phyloP scores from a whole-genome alignment of 2,888 invertebrate genomes.

The Corythucha ciliata region DNA sequence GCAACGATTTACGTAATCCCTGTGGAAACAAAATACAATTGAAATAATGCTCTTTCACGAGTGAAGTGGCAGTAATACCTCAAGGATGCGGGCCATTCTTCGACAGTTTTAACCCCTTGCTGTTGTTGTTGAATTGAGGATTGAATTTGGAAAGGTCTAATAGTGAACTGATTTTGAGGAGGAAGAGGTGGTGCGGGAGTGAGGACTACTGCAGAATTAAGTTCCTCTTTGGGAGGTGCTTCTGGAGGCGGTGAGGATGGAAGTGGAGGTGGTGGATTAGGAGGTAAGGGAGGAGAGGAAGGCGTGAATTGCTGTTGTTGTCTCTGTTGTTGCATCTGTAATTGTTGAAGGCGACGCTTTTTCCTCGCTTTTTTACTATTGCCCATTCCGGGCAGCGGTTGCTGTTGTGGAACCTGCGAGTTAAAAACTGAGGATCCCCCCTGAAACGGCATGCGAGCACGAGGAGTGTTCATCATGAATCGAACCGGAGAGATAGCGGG shows the following conservation, averaged over 20 bases:
- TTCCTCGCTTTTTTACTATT: too few relatives aligned
- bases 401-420: too few relatives aligned
- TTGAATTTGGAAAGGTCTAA: too few relatives aligned
- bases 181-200: constrained; percentile 38
- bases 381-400: too few relatives aligned
- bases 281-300: constrained; percentile 38
- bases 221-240: too few relatives aligned
- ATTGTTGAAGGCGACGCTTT: too few relatives aligned
- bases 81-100: constrained; percentile 32
- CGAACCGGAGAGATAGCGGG: too few relatives aligned
- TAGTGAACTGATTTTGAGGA: too few relatives aligned
- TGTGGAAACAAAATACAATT: constrained; percentile 20
- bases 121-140: constrained; percentile 4
- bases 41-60: not conserved
- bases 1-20: constrained; percentile 77
- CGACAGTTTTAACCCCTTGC: constrained; percentile 22
- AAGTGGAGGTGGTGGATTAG: constrained; percentile 40
- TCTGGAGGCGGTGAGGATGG: constrained; percentile 46
- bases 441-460: constrained; percentile 16
- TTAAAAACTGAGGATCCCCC: too few relatives aligned
- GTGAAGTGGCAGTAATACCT: constrained; percentile 17
- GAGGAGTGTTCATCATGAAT: constrained; percentile 24
- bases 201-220: constrained; percentile 42
- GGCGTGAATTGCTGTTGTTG: not conserved
- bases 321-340: too few relatives aligned